Percentiles rank a stretch among this genome's conserved stretches.
phyloP scores from a whole-genome alignment of 2,888 invertebrate species.

The Macaria notata region DNA sequence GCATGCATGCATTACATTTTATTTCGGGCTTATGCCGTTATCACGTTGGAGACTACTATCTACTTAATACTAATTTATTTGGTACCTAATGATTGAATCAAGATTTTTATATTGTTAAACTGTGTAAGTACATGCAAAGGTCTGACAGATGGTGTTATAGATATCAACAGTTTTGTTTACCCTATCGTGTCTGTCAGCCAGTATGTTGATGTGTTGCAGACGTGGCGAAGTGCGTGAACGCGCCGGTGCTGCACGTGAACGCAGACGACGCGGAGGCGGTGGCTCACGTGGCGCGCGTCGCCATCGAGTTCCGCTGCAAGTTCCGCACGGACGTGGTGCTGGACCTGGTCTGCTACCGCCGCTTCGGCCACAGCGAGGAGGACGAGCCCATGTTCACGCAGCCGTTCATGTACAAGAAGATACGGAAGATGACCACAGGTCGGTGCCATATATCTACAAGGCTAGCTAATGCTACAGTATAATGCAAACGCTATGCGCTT shows the following conservation, averaged over 20 bases:
- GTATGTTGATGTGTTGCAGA: conserved; percentile 60
- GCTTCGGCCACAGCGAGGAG: conserved; percentile 96
- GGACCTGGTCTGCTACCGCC: conserved; percentile 92
- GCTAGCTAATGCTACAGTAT: no score
- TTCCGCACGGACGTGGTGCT: conserved; percentile 94
- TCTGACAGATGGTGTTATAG: no score
- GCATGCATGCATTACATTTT: no score
- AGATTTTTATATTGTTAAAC: no score
- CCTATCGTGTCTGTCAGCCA: no score
- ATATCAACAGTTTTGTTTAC: no score
- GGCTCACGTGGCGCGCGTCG: conserved; percentile 92
- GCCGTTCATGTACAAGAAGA: conserved; percentile 96
- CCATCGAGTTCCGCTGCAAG: conserved; percentile 93
- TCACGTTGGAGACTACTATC: no score
- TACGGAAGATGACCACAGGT: conserved; percentile 84
- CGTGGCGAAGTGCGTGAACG: conserved; percentile 94
- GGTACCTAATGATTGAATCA: no score
- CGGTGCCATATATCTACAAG: not conserved
- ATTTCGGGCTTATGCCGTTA: no score
- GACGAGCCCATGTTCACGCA: conserved; percentile 98
- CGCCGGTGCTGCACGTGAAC: conserved; percentile 97
- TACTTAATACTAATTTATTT: no score
- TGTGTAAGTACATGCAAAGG: no score
- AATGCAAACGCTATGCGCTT: no score
- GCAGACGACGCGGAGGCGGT: conserved; percentile 97